Evolutionary conservation across 2,113 vertebrate genomes (phyloP), one percentile per base, ranked within the genome.

Genomic region (Cairina moschata): DNA sequence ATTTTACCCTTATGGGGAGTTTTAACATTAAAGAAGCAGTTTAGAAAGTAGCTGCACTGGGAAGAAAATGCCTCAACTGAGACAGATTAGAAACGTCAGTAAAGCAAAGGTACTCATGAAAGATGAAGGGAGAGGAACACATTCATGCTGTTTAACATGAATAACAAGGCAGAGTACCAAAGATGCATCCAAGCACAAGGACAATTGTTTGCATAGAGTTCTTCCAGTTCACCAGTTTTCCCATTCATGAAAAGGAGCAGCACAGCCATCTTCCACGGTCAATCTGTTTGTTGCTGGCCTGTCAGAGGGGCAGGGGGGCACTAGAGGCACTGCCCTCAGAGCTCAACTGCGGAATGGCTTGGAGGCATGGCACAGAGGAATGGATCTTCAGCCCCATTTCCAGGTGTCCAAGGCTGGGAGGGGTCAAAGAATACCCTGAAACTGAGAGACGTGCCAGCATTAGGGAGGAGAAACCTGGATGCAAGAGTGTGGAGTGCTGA

Each of bases 121-220:
- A 75, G 38, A 34, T 56, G 26, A 68, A 40, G 44, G 54, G 31
- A 66, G 31, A 63, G 73, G 52, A 65, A 50, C 16, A 48, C 20
- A 48, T 48, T 48, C 46, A 48, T 48, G 46, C 46, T 22, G 46
- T 48, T 48, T 48, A 48, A 48, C 46, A 48, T 12, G 63, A n/a
- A 4, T 59, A 9, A 11, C 29, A 28, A 1, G 40, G n/a, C 40
- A 29, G 46, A 88, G 65, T 58, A 10, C n/a, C 26, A 83, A 44
- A 83, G 71, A 22, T 13, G 22, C 20, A 71, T 60, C 18, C 9
- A 3, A 65, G 36, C 4, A 32, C 32, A 11, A 0, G 0, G 13
- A 44, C 55, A 29, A 32, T 10, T 40, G 42, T 36, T n/a, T 55
- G 69, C 16, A 17, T 12, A 26, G 60, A 79, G 42, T 44, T 92